Base-by-base conservation (phyloP, 2,888 invertebrate genomes). In the Dioctria linearis region DNA sequence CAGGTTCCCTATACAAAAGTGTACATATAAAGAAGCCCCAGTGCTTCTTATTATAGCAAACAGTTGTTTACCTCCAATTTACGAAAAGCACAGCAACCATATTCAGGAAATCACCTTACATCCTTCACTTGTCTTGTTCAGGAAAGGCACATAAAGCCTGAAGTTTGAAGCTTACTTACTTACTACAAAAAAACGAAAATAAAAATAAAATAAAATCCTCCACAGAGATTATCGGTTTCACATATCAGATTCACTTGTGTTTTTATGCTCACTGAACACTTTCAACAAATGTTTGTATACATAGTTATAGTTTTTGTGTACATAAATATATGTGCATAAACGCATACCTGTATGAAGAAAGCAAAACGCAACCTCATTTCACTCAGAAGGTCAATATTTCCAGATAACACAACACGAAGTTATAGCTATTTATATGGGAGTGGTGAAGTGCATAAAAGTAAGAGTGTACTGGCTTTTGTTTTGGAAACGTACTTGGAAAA, bases 81-180 rank as follows among this genome's bases (percentile, higher is more conserved):
- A n/a, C 6, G 11, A n/a, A 37, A 61, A 8, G 39, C 2, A 39
- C 49, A 49, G 13, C 49, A 46, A 46, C 46, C 43, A 39, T 9
- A 69, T 43, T 69, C 51, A 69, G 69, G 69, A 69, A 69, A 69
- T 69, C 69, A 69, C 39, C 69, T 69, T 51, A 69, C 69, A 69
- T 69, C 69, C 69, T 69, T 69, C 69, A 37, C 51, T 6, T 51
- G 51, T 73, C 57, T 73, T 42, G 57, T 51, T 54, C 57, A 73
- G 57, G n/a, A 59, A 42, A 73, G 43, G 42, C 43, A 73, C 5
- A 57, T 40, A 42, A 43, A 73, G 37, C 40, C 25, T 40, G 37
- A 25, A 11, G 25, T 54, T 71, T 51, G 37, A 54, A 57, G 73
- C 25, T 42, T 59, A 9, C 73, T 43, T n/a, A 42, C 3, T 8